Evolutionary conservation across 2,113 vertebrate genomes (phyloP).

Genomic region (Jaculus jaculus): DNA sequence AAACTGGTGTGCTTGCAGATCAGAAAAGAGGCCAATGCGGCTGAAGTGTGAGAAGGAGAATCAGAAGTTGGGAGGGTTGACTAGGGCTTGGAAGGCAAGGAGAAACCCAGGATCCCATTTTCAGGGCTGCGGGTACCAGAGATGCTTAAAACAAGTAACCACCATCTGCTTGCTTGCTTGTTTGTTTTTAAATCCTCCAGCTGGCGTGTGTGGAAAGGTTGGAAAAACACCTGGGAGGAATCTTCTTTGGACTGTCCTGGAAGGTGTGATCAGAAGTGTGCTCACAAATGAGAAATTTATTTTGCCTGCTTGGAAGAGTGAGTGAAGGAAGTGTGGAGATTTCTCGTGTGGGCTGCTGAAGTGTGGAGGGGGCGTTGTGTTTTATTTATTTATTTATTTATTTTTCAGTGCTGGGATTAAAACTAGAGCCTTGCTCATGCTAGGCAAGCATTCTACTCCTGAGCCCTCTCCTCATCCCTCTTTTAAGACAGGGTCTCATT

Average conservation of each 20-base stretch:
- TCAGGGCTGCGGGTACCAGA: background rate
- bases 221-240: background rate
- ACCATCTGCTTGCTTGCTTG: background rate
- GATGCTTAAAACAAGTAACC: background rate
- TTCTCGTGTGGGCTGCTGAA: background rate
- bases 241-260: fast-evolving
- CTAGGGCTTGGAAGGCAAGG: background rate
- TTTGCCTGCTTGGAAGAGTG: background rate
- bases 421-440: background rate
- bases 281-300: background rate
- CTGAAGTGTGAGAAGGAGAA: background rate
- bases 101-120: background rate
- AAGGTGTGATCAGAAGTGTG: background rate
- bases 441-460: background rate
- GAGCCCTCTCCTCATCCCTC: background rate
- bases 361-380: background rate
- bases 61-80: background rate
- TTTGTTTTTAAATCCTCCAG: background rate
- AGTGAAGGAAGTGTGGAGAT: background rate
- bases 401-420: background rate
- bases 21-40: background rate
- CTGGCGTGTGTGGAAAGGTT: background rate
- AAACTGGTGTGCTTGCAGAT: background rate
- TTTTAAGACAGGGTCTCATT: background rate
- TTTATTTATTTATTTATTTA: background rate